A percentile compares a stretch with the other conserved stretches of the same genome.
Evolutionary conservation across 2,888 invertebrate species (phyloP).

Genomic region (Malacosoma neustria): DNA sequence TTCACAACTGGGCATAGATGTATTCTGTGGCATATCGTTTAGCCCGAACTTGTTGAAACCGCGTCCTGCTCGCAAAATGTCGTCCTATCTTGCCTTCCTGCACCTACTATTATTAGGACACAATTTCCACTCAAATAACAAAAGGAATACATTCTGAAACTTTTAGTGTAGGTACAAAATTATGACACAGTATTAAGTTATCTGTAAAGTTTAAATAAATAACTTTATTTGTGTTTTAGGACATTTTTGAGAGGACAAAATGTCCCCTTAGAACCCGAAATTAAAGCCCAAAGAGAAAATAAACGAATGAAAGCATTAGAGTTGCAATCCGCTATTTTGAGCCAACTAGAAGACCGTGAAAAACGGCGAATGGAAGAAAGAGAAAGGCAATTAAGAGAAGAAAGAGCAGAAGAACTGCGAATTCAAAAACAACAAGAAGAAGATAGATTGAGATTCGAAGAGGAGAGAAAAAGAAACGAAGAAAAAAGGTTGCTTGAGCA

Average conservation of each 20-base stretch:
- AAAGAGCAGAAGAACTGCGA: constrained; percentile 86
- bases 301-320: constrained; percentile 89
- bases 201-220: neutral
- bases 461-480: constrained; percentile 78
- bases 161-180: too few species aligned
- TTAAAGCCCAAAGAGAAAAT: constrained; percentile 86
- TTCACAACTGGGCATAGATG: too few species aligned
- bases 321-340: constrained; percentile 89
- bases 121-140: too few species aligned
- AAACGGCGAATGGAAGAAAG: constrained; percentile 83
- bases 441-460: constrained; percentile 80
- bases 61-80: too few species aligned
- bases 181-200: too few species aligned
- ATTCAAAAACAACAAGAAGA: constrained; percentile 83
- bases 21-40: too few species aligned
- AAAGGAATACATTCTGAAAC: too few species aligned
- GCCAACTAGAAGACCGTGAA: constrained; percentile 90
- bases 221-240: constrained; percentile 33
- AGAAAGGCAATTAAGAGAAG: constrained; percentile 83
- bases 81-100: too few species aligned
- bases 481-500: constrained; percentile 83
- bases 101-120: too few species aligned
- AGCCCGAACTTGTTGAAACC: too few species aligned
- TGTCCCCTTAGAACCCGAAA: constrained; percentile 85
- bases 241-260: constrained; percentile 91